Percentiles rank a stretch among this genome's conserved stretches.
Conservation (phyloP, 2,797 vertebrate species). For the Ptychadena robeensis region DNA sequence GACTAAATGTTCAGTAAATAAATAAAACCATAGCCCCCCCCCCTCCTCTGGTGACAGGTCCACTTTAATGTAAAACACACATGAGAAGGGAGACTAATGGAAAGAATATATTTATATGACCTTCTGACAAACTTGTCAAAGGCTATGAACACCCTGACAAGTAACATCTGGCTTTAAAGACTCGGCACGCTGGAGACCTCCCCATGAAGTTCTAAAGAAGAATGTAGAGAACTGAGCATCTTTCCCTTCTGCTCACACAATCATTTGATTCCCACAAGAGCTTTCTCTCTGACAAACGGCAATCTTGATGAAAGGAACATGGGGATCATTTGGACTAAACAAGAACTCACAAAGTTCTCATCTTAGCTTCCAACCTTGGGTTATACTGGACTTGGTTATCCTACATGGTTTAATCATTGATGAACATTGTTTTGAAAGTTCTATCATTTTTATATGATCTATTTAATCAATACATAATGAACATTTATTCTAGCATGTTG, state of each 20-base stretch:
- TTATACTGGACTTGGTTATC: not conserved
- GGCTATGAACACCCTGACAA: slow-evolving; percentile 72
- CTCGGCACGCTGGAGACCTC: slow-evolving; percentile 58
- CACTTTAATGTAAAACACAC: slow-evolving; percentile 57
- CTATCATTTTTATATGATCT: too few species aligned
- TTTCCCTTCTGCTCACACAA: not conserved
- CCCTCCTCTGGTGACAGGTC: not conserved
- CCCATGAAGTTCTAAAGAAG: slow-evolving; percentile 9
- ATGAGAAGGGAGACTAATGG: slow-evolving; percentile 64
- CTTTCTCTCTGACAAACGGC: not conserved
- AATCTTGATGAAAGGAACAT: not conserved
- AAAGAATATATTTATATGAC: slow-evolving; percentile 70
- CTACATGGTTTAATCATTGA: not conserved
- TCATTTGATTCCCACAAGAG: not conserved
- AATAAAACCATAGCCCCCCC: not conserved
- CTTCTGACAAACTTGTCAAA: slow-evolving; percentile 77
- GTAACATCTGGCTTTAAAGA: slow-evolving; percentile 79
- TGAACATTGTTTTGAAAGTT: not conserved
- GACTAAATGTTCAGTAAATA: not conserved
- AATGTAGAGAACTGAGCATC: slow-evolving; percentile 4
- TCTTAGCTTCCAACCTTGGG: not conserved
- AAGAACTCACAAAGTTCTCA: not conserved
- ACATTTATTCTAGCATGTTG: too few species aligned
- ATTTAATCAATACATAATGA: too few species aligned
- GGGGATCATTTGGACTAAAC: not conserved